Base-by-base conservation (phyloP, 2,888 invertebrate species). In the Emmelina monodactyla region DNA sequence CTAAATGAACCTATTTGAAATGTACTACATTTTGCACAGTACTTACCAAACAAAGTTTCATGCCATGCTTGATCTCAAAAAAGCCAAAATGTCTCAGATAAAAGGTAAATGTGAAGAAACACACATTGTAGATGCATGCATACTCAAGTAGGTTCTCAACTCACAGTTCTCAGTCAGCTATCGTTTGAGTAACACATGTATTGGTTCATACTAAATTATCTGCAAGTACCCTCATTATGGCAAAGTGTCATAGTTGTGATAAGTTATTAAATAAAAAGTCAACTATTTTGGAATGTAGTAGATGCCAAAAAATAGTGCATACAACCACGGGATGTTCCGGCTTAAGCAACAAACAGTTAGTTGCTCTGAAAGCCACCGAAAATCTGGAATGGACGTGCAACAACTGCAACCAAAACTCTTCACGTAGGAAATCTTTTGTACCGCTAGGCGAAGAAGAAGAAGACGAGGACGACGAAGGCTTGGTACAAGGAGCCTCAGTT, bases 261-360 rank as follows among this genome's bases (percentile, higher is more conserved):
- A 25, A 25, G 11, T 10, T 25, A 10, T n/a, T 25, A 25, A 25
- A 25, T 11, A 25, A 25, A 25, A 25, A 25, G 11, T n/a, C 25
- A 25, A 3, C 25, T 25, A 11, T 25, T 25, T n/a, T 25, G 11
- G 25, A 31, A 31, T 25, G 34, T 28, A 28, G 29, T 13, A 15
- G 29, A 3, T 34, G 34, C 13, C 16, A 34, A 28, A 34, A 34
- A 28, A 15, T 34, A 15, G 34, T 34, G 11, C 34, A 34, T 29
- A 11, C 28, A 16, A 29, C 29, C 9, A 28, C 34, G 10, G 13
- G 16, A n/a, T 34, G 34, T 13, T 34, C 34, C 4, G 29, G 34
- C n/a, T 28, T 34, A 16, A 28, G 28, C 16, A 29, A 11, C 16
- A 34, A 34, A 13, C 29, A 34, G 10, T 13, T 34, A 10, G 13